These are phyloP conservation scores for Dasypolia templi DNA, from an alignment of 2,888 invertebrate species.

Conservation along the genomic window DNA sequence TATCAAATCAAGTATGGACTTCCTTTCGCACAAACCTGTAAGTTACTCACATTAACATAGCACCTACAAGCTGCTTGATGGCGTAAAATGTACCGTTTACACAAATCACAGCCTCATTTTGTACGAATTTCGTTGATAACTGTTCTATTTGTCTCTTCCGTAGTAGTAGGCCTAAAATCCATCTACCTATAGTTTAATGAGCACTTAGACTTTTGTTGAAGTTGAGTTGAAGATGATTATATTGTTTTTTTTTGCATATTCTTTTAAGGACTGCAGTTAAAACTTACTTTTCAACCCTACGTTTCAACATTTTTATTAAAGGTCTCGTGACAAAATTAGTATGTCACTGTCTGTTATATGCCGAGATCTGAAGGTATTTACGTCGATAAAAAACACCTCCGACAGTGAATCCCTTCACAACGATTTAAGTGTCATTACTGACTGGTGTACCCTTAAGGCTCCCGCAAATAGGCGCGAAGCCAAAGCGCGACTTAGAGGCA, in stretches of 20 bases:
- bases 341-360: too few species aligned
- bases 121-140: constrained; percentile 26
- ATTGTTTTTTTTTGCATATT: background rate
- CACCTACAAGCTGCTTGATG: constrained; percentile 62
- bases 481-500: too few species aligned
- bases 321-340: too few species aligned
- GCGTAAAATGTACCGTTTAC: constrained; percentile 55
- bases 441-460: too few species aligned
- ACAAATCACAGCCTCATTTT: constrained; percentile 59
- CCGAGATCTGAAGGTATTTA: too few species aligned
- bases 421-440: too few species aligned
- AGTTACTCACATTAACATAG: constrained; percentile 74
- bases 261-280: too few species aligned
- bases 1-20: constrained; percentile 82
- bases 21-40: constrained; percentile 71
- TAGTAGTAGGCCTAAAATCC: background rate
- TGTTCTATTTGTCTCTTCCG: constrained; percentile 41
- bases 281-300: too few species aligned
- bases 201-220: background rate
- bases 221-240: background rate
- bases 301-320: too few species aligned
- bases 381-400: too few species aligned
- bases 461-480: too few species aligned
- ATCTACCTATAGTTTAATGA: background rate
- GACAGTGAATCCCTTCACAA: too few species aligned